phyloP scores from a whole-genome alignment of 2,797 vertebrate genomes.

The Pogonophryne albipinna region DNA sequence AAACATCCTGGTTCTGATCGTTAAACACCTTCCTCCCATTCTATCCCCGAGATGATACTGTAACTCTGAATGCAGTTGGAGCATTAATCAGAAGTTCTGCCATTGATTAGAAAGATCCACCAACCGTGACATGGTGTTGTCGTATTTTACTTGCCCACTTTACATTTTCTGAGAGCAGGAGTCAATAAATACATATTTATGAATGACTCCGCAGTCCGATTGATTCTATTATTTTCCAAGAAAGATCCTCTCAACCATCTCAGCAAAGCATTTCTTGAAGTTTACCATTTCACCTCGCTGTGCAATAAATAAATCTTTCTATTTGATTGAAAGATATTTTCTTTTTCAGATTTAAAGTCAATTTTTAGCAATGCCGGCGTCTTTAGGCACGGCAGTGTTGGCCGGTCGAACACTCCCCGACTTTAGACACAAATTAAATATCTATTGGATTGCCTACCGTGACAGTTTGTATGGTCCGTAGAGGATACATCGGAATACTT shows the following conservation, averaged over 20 bases:
- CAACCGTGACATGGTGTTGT: neutral
- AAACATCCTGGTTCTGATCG: constrained; percentile 59
- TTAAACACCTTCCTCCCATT: constrained; percentile 58
- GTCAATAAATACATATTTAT: constrained; percentile 1
- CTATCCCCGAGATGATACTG: constrained; percentile 2
- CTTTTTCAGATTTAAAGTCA: too few species aligned
- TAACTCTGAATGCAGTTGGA: neutral
- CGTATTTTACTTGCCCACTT: neutral
- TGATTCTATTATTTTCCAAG: neutral
- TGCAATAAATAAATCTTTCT: too few species aligned
- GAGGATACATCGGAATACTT: neutral
- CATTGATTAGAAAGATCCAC: neutral
- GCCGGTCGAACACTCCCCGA: too few species aligned
- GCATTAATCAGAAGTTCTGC: neutral
- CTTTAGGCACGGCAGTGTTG: too few species aligned
- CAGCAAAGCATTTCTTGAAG: too few species aligned
- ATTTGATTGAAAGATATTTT: too few species aligned
- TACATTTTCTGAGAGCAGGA: neutral
- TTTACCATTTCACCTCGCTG: too few species aligned
- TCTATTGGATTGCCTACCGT: neutral
- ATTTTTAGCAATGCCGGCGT: too few species aligned
- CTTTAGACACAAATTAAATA: neutral
- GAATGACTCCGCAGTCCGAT: neutral
- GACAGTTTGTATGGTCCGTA: neutral
- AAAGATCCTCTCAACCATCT: neutral